Percentiles rank a stretch among this genome's conserved stretches.
These are phyloP conservation scores for Spialia ferax DNA, from an alignment of 2,888 invertebrate genomes.

Conservation along the genomic window DNA sequence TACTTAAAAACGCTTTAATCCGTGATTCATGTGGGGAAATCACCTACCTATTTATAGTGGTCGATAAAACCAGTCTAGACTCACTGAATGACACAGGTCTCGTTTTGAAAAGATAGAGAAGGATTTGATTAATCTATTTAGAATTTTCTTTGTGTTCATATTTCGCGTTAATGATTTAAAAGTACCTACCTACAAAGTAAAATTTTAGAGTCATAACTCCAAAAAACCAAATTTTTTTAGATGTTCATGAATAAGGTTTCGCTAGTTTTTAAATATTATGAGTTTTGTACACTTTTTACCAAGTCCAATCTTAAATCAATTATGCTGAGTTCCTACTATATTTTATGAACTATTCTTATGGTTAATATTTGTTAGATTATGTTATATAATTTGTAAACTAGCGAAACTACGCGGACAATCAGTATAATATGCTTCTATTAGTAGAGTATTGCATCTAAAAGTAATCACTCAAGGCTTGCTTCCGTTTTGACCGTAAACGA, in stretches of 20 bases:
- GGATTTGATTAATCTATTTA: not conserved
- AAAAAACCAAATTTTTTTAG: too few relatives aligned
- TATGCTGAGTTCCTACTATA: too few relatives aligned
- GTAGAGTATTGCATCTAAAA: conserved; percentile 54
- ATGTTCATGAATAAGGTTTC: too few relatives aligned
- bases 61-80: conserved; percentile 26
- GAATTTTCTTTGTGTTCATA: not conserved
- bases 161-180: not conserved
- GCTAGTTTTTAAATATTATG: too few relatives aligned
- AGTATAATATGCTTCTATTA: not conserved
- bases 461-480: conserved; percentile 48
- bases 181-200: too few relatives aligned
- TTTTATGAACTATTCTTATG: too few relatives aligned
- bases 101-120: not conserved
- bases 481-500: conserved; percentile 70
- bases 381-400: not conserved
- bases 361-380: too few relatives aligned
- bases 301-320: too few relatives aligned
- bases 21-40: conserved; percentile 23
- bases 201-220: too few relatives aligned
- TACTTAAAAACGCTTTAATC: not conserved
- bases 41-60: not conserved
- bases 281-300: too few relatives aligned
- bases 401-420: not conserved
- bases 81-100: not conserved